These are phyloP conservation scores for Orcinus orca DNA, from an alignment of 2,113 vertebrate species.

Conservation along the genomic window DNA sequence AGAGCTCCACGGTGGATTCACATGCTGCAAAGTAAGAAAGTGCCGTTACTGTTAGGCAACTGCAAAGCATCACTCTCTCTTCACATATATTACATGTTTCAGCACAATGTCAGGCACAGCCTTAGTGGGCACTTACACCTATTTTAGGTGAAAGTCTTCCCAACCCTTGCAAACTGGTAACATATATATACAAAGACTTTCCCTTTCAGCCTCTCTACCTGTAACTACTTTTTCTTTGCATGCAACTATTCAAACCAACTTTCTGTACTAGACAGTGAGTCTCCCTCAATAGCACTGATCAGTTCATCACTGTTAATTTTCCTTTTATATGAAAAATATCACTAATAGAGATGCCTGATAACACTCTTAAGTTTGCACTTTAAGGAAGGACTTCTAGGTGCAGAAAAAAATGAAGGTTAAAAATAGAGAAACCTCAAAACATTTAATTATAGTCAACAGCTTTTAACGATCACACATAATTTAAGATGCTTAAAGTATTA, in stretches of 20 bases:
- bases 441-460: neutral
- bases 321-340: neutral
- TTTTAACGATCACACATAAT: neutral
- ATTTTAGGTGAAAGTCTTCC: too few species aligned
- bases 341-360: neutral
- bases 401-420: neutral
- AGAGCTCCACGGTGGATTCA: conserved; percentile 91
- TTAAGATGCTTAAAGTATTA: neutral
- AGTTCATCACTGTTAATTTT: neutral
- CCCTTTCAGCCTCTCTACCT: neutral
- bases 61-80: neutral
- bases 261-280: neutral
- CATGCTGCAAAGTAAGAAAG: conserved; percentile 86
- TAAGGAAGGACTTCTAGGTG: neutral
- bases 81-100: rapidly evolving
- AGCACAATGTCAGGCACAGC: neutral
- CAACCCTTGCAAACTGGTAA: neutral
- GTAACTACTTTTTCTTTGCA: neutral
- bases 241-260: neutral
- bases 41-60: neutral
- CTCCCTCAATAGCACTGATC: neutral
- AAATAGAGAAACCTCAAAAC: neutral
- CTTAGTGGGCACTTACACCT: neutral
- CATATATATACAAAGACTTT: rapidly evolving
- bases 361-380: neutral